These are phyloP conservation scores for Babyrousa celebensis DNA, from an alignment of 2,797 vertebrate species.

Conservation along the genomic window DNA sequence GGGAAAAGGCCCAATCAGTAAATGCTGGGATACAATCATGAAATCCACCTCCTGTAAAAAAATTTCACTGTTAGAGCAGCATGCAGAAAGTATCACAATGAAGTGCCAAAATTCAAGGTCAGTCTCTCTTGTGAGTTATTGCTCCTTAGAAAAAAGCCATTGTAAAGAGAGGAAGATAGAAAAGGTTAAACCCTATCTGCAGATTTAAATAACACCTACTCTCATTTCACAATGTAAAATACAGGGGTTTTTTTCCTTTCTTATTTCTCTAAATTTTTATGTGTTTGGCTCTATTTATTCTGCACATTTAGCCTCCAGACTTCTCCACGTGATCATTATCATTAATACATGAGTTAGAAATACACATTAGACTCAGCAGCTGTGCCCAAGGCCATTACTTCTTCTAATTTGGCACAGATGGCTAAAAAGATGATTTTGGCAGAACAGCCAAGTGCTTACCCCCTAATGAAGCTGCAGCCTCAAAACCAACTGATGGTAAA, in stretches of 20 bases:
- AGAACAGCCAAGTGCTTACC: constrained; percentile 70
- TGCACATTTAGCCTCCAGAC: constrained; percentile 42
- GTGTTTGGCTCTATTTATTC: constrained; percentile 54
- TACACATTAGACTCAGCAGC: constrained; percentile 73
- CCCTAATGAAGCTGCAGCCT: constrained; percentile 66
- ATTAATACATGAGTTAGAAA: constrained; percentile 73
- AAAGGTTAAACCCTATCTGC: background rate
- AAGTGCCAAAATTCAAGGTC: constrained; percentile 30
- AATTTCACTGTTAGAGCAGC: background rate
- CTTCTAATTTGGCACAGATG: constrained; percentile 80
- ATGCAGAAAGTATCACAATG: background rate
- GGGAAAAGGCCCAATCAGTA: background rate
- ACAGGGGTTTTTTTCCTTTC: background rate
- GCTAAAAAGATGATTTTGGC: constrained; percentile 75
- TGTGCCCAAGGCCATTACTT: constrained; percentile 75
- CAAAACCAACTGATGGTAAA: constrained; percentile 62
- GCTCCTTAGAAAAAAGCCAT: constrained; percentile 54
- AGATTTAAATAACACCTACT: constrained; percentile 49
- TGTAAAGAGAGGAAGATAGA: constrained; percentile 1
- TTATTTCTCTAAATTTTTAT: background rate
- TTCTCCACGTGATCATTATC: constrained; percentile 69
- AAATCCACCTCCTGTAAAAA: background rate
- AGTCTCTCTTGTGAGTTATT: background rate
- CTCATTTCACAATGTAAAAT: constrained; percentile 55
- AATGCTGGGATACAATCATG: background rate